A percentile compares a stretch with the other conserved stretches of the same genome.
These are phyloP conservation scores for Eupithecia subumbrata DNA, from an alignment of 2,888 invertebrate genomes.

Conservation along the genomic window DNA sequence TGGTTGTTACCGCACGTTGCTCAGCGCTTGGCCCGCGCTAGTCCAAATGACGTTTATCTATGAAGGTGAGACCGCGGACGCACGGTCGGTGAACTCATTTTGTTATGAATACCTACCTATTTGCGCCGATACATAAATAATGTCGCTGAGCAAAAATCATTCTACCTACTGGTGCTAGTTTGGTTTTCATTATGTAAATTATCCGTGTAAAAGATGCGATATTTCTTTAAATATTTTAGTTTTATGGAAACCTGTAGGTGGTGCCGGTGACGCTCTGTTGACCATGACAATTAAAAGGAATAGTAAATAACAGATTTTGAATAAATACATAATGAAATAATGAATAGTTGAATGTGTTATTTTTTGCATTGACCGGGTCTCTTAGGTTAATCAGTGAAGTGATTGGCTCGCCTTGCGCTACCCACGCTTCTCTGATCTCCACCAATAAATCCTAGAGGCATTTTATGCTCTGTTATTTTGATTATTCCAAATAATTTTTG, in stretches of 20 bases:
- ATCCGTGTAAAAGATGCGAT: background rate
- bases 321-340: background rate
- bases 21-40: slow-evolving; percentile 52
- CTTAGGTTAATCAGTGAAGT: background rate
- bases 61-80: slow-evolving; percentile 78
- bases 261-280: background rate
- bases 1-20: slow-evolving; percentile 60
- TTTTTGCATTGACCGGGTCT: background rate
- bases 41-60: slow-evolving; percentile 78
- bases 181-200: slow-evolving; percentile 19
- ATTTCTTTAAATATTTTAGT: background rate
- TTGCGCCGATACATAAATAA: slow-evolving; percentile 55
- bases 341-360: background rate
- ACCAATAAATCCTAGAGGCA: slow-evolving; percentile 14
- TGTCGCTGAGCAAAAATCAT: slow-evolving; percentile 59
- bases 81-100: slow-evolving; percentile 74
- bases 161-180: slow-evolving; percentile 35
- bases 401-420: background rate
- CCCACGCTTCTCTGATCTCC: slow-evolving; percentile 26
- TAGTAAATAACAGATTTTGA: background rate
- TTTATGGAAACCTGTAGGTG: background rate
- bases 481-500: slow-evolving; percentile 3
- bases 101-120: slow-evolving; percentile 70
- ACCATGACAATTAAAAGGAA: background rate
- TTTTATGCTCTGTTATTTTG: background rate